Percentiles rank a stretch among this genome's conserved stretches.
Conservation (phyloP, 1,140 invertebrate species). For the Araneus ventricosus region DNA sequence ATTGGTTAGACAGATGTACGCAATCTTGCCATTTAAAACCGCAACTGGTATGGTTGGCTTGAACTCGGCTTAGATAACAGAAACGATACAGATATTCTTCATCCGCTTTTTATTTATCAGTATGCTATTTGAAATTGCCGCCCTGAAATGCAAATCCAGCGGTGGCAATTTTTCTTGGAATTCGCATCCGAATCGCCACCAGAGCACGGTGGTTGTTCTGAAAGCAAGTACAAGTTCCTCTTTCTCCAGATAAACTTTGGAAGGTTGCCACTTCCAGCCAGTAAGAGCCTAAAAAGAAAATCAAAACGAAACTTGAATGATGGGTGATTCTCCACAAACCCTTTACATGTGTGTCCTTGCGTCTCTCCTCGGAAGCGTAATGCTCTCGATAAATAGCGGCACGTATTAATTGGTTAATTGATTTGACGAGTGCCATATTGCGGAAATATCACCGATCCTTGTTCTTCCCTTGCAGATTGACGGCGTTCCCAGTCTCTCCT, state of each 20-base stretch:
- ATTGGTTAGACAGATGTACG: no score
- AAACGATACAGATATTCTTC: background rate
- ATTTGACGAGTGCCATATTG: background rate
- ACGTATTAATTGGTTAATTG: constrained; percentile 8
- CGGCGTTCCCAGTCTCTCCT: background rate
- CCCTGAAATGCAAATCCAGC: background rate
- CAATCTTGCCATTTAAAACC: no score
- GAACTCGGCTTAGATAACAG: no score
- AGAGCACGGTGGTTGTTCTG: background rate
- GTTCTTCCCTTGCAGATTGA: background rate
- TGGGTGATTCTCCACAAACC: background rate
- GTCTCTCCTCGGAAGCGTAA: background rate
- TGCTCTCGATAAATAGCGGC: background rate
- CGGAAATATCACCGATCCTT: background rate
- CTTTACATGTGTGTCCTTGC: background rate
- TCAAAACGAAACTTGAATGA: background rate
- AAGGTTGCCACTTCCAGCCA: background rate
- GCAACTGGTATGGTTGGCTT: no score
- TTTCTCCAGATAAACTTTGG: background rate
- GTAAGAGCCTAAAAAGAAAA: background rate
- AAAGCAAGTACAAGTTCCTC: background rate
- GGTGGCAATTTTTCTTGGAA: background rate
- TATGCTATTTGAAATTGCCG: background rate
- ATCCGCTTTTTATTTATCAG: background rate
- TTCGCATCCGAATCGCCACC: background rate